phyloP scores from a whole-genome alignment of 2,888 invertebrate genomes.

The Diploptera punctata region DNA sequence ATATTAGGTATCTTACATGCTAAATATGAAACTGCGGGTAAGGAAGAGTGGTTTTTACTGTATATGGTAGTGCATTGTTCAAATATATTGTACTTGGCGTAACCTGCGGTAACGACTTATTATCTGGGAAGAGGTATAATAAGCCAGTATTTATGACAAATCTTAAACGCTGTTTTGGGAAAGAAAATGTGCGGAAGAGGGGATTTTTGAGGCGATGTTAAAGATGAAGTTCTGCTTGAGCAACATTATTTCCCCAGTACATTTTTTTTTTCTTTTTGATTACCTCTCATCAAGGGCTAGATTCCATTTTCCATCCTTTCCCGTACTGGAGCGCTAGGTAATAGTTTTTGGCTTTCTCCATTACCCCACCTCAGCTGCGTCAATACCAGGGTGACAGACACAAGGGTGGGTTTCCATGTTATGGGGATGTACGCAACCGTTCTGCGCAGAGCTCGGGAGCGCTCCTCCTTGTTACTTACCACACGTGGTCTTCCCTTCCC shows the following conservation, averaged over 20 bases:
- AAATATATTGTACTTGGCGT: too few relatives aligned
- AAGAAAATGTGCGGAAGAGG: too few relatives aligned
- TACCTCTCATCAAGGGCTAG: constrained; percentile 15
- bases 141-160: too few relatives aligned
- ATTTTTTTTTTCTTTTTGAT: neutral
- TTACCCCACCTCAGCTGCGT: constrained; percentile 22
- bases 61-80: too few relatives aligned
- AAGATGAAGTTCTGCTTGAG: neutral
- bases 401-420: constrained; percentile 24
- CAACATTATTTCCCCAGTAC: constrained; percentile 9
- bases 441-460: constrained; percentile 22
- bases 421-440: constrained; percentile 25
- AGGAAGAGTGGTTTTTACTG: too few relatives aligned
- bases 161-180: too few relatives aligned
- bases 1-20: too few relatives aligned
- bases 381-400: constrained; percentile 25
- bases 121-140: too few relatives aligned
- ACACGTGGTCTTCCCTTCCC: constrained; percentile 26
- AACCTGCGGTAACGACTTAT: too few relatives aligned
- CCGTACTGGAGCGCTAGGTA: neutral
- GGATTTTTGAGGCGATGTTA: neutral
- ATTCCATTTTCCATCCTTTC: constrained; percentile 23
- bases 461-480: constrained; percentile 15
- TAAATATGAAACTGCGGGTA: too few relatives aligned
- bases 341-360: constrained; percentile 29